Base-by-base conservation (phyloP, 2,797 vertebrate genomes). In the Coracias cyanogaster region DNA sequence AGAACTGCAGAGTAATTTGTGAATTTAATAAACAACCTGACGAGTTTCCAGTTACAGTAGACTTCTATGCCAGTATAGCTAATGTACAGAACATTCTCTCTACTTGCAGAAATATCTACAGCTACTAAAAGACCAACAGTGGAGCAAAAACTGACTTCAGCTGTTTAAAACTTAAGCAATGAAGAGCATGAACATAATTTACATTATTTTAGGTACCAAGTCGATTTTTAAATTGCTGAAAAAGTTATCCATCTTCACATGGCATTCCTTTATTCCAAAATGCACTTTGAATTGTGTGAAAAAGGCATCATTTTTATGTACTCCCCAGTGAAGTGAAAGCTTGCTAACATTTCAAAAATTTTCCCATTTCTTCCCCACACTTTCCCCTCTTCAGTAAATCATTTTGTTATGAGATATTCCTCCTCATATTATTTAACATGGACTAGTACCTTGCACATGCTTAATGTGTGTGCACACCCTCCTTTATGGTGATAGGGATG, bases 381-480 rank as follows among this genome's bases (percentile, higher is more conserved):
- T 33, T 51, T 4, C 7, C 24, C 65, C 28, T 37, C 64, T 49
- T 69, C 28, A 45, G 31, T 8, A 26, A 26, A 60, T 13, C 1
- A 28, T 12, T 80, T 80, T 48, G 48, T 80, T 6, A 55, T 37
- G 2, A 26, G n/a, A 19, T 33, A 57, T 39, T 90, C 90, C 73
- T 83, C 45, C 37, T 60, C 54, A 1, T 24, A 15, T n/a, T 61
- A 76, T 61, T 91, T 82, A 54, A 93, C 61, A 15, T 12, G 18
- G 28, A 72, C 18, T 37, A 31, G 4, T 14, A 72, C 12, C 35
- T 58, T 12, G 1, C 72, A 51, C 0, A 0, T 15, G 5, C 16
- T 58, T 39, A 25, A 20, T 11, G 4, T 26, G 69, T 26, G 41
- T 22, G 21, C 29, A 24, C 7, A 1, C 37, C 49, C 15, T 62